Evolutionary conservation across 2,888 invertebrate species (phyloP).

Genomic region (Orthosia cruda): DNA sequence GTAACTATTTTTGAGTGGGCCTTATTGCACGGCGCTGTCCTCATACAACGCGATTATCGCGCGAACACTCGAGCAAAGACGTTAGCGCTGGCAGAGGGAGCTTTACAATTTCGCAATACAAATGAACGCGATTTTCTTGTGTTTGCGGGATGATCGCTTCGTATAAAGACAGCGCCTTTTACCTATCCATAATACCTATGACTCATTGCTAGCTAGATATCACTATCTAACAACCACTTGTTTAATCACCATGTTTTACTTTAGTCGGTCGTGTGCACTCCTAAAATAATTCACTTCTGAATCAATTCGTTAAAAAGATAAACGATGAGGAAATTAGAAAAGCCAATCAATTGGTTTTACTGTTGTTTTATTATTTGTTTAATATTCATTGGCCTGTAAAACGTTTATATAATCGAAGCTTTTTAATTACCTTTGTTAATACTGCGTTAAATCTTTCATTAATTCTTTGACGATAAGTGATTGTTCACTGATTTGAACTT

Average conservation of each 20-base stretch:
- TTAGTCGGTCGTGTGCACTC: not conserved
- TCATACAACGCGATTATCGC: too few relatives aligned
- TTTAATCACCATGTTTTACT: not conserved
- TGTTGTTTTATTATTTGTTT: constrained; percentile 57
- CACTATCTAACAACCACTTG: too few relatives aligned
- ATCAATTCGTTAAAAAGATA: constrained; percentile 72
- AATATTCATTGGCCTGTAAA: constrained; percentile 49
- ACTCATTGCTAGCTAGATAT: too few relatives aligned
- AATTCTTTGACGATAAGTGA: constrained; percentile 24
- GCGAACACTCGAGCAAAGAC: too few relatives aligned
- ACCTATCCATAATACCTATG: too few relatives aligned
- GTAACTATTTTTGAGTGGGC: too few relatives aligned
- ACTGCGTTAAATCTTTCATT: constrained; percentile 20
- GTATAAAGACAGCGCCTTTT: too few relatives aligned
- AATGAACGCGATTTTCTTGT: too few relatives aligned
- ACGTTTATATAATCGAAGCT: constrained; percentile 44
- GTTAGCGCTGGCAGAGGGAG: too few relatives aligned
- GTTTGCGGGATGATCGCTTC: too few relatives aligned
- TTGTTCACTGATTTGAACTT: constrained; percentile 16
- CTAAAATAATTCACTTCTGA: constrained; percentile 23
- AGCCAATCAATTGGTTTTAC: constrained; percentile 69
- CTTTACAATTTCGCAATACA: too few relatives aligned
- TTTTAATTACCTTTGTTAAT: constrained; percentile 45
- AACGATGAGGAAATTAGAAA: constrained; percentile 54
- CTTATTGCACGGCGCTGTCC: too few relatives aligned